A percentile compares a stretch with the other conserved stretches of the same genome.
Evolutionary conservation across 2,888 invertebrate species (phyloP).

Genomic region (Platycnemis pennipes): DNA sequence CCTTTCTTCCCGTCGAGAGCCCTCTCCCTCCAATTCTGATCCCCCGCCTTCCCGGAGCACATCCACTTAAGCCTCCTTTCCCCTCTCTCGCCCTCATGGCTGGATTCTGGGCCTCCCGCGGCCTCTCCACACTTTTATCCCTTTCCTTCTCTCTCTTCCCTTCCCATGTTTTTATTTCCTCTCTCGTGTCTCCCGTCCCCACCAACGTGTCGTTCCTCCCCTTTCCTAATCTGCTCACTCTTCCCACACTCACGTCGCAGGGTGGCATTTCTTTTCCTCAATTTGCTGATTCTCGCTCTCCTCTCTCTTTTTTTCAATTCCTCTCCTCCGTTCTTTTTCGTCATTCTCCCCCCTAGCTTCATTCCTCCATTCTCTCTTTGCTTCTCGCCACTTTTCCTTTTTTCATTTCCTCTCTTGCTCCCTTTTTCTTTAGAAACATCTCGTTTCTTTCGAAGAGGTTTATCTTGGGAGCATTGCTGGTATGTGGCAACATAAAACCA

Average conservation of each 20-base stretch:
- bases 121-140: too few species aligned
- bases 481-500: too few species aligned
- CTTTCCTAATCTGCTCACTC: neutral
- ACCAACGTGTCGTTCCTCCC: neutral
- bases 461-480: too few species aligned
- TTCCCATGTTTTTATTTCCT: neutral
- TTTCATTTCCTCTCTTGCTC: too few species aligned
- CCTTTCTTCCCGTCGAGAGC: neutral
- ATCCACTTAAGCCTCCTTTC: neutral
- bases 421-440: too few species aligned
- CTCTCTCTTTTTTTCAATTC: neutral
- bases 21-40: neutral
- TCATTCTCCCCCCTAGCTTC: neutral
- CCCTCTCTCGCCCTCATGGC: too few species aligned
- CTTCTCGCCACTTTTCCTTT: neutral
- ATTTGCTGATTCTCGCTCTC: neutral
- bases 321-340: neutral
- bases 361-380: neutral
- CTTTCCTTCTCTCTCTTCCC: neutral
- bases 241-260: neutral
- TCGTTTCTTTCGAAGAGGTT: too few species aligned
- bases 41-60: neutral
- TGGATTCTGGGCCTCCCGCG: too few species aligned
- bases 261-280: neutral
- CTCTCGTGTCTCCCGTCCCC: neutral